A percentile compares a stretch with the other conserved stretches of the same genome.
These are phyloP conservation scores for Brachyopa scutellaris DNA, from an alignment of 2,888 invertebrate species.

Conservation along the genomic window DNA sequence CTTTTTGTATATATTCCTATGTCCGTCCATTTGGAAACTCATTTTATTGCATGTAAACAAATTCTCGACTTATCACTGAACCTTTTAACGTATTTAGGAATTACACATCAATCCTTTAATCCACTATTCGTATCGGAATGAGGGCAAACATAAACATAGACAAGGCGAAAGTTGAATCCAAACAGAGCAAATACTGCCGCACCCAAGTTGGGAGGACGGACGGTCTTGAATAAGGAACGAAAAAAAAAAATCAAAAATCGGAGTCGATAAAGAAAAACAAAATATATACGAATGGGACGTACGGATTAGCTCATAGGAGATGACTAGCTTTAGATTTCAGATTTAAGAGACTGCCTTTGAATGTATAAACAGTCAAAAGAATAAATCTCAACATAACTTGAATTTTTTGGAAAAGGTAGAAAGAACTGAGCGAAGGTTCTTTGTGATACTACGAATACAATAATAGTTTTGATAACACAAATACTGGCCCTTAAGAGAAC, in stretches of 20 bases:
- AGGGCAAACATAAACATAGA: not conserved
- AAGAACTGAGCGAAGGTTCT: too few relatives aligned
- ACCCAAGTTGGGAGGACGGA: not conserved
- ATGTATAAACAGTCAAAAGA: too few relatives aligned
- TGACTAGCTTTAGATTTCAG: too few relatives aligned
- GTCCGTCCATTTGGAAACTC: slow-evolving; percentile 2
- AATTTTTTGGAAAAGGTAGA: too few relatives aligned
- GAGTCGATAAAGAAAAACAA: not conserved
- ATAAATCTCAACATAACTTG: too few relatives aligned
- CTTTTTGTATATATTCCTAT: not conserved
- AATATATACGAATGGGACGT: too few relatives aligned
- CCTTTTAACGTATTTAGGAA: not conserved
- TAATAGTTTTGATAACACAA: too few relatives aligned
- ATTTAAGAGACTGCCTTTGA: too few relatives aligned
- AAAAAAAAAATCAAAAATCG: not conserved
- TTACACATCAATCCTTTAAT: slow-evolving; percentile 7
- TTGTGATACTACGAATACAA: too few relatives aligned
- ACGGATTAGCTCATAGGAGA: too few relatives aligned
- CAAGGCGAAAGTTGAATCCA: not conserved
- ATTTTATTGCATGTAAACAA: slow-evolving; percentile 3
- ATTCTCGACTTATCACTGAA: not conserved
- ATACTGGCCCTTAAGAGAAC: too few relatives aligned
- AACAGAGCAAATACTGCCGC: not conserved
- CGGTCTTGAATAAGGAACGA: not conserved
- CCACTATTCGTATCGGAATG: not conserved